Evolutionary conservation across 2,888 invertebrate species (phyloP).

Genomic region (Dryobotodes eremita): DNA sequence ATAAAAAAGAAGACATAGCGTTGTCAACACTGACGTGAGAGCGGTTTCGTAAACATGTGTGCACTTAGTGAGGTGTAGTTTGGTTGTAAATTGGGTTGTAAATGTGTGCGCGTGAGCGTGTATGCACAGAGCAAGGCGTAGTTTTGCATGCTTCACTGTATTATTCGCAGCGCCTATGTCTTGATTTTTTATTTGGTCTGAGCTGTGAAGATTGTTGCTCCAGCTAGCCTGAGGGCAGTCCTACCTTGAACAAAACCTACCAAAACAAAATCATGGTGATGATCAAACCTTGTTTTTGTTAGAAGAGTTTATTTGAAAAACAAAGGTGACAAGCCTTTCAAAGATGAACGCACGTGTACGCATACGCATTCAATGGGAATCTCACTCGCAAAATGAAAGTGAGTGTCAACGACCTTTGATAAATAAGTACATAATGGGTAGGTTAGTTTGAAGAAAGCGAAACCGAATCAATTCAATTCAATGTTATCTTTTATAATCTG

Average conservation of each 20-base stretch:
- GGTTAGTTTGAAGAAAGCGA: conserved; percentile 58
- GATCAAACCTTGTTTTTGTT: background rate
- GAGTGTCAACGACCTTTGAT: conserved; percentile 67
- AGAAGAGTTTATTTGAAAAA: background rate
- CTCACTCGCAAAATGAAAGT: conserved; percentile 69
- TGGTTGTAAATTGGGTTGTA: too few species aligned
- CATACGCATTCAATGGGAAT: conserved; percentile 43
- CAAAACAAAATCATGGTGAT: background rate
- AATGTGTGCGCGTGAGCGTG: too few species aligned
- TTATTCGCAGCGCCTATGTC: too few species aligned
- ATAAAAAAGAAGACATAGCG: too few species aligned
- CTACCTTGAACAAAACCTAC: background rate
- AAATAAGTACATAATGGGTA: conserved; percentile 55
- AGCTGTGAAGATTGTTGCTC: background rate
- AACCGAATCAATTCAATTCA: conserved; percentile 35
- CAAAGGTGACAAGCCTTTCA: background rate
- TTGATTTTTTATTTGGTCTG: too few species aligned
- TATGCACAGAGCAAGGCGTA: too few species aligned
- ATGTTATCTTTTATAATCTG: conserved; percentile 37
- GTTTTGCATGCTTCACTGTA: too few species aligned
- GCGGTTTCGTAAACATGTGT: too few species aligned
- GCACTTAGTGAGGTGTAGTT: too few species aligned
- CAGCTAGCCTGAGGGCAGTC: background rate
- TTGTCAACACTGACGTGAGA: too few species aligned
- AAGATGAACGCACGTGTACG: conserved; percentile 16